Percentiles rank a stretch among this genome's conserved stretches.
Conservation (phyloP, 1,140 invertebrate genomes). For the Bombus soroeensis region DNA sequence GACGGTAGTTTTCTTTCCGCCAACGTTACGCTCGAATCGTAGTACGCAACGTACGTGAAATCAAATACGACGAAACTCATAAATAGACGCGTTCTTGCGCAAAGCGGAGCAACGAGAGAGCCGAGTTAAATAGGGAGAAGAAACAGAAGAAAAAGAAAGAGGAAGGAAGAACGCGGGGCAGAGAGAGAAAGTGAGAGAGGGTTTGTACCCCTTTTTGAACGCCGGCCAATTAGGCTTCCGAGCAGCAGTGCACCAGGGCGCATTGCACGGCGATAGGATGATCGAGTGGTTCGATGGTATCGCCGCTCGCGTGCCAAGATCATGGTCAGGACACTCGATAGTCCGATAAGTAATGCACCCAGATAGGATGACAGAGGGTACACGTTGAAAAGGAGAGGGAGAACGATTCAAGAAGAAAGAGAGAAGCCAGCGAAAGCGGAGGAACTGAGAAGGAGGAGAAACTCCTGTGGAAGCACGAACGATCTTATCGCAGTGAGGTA, state of each 20-base stretch:
- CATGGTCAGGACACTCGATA: slow-evolving; percentile 74
- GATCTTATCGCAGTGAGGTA: slow-evolving; percentile 69
- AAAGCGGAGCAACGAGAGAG: not conserved
- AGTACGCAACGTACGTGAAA: not conserved
- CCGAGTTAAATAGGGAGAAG: not conserved
- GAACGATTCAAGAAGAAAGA: not conserved
- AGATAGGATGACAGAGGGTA: slow-evolving; percentile 74
- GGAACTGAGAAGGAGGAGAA: slow-evolving; percentile 19
- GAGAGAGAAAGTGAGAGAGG: not conserved
- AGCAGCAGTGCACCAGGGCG: slow-evolving; percentile 57
- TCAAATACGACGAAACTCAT: not conserved
- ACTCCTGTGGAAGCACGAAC: slow-evolving; percentile 54
- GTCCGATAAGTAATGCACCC: slow-evolving; percentile 75
- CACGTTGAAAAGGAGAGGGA: slow-evolving; percentile 41
- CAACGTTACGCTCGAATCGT: not conserved
- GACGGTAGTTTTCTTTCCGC: no score
- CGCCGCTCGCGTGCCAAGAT: slow-evolving; percentile 76
- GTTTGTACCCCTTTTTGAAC: slow-evolving; percentile 41
- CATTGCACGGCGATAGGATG: slow-evolving; percentile 78
- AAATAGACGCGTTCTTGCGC: not conserved
- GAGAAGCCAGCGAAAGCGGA: not conserved
- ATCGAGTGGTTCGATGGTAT: slow-evolving; percentile 77
- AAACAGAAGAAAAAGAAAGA: not conserved
- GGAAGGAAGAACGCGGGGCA: no score
- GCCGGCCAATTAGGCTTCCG: slow-evolving; percentile 70